Percentiles rank a stretch among this genome's conserved stretches.
Evolutionary conservation across 2,888 invertebrate genomes (phyloP).

Genomic region (Mellilla xanthometata): DNA sequence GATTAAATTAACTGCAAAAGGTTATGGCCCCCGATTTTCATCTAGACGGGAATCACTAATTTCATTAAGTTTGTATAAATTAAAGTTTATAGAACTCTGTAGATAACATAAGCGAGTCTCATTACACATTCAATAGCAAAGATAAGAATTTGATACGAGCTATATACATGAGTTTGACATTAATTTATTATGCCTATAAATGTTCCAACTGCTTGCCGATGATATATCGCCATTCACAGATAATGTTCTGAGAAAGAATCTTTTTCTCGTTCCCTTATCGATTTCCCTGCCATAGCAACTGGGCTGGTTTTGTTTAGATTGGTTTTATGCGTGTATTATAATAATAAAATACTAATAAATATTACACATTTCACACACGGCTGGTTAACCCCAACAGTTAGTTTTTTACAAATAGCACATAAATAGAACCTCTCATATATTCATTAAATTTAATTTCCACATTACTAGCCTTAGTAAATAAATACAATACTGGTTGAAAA

Average conservation of each 20-base stretch:
- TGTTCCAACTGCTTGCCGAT: conserved; percentile 41
- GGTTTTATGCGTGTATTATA: conserved; percentile 19
- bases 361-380: too few relatives aligned
- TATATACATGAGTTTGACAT: conserved; percentile 26
- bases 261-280: conserved; percentile 37
- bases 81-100: conserved; percentile 26
- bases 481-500: too few relatives aligned
- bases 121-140: conserved; percentile 29
- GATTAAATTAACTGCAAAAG: conserved; percentile 12
- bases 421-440: too few relatives aligned
- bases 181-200: conserved; percentile 41
- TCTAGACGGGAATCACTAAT: conserved; percentile 14
- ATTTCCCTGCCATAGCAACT: conserved; percentile 26
- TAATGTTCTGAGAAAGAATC: conserved; percentile 25
- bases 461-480: too few relatives aligned
- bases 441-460: too few relatives aligned
- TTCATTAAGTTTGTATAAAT: conserved; percentile 25
- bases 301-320: conserved; percentile 7
- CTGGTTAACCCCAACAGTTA: too few relatives aligned
- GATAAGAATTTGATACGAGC: conserved; percentile 34
- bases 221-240: conserved; percentile 38
- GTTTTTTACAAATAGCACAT: too few relatives aligned
- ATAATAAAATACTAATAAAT: too few relatives aligned
- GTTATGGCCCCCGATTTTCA: conserved; percentile 10
- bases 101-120: conserved; percentile 25